These are phyloP conservation scores for Oncorhynchus mykiss DNA, from an alignment of 2,113 vertebrate genomes.

Conservation along the genomic window DNA sequence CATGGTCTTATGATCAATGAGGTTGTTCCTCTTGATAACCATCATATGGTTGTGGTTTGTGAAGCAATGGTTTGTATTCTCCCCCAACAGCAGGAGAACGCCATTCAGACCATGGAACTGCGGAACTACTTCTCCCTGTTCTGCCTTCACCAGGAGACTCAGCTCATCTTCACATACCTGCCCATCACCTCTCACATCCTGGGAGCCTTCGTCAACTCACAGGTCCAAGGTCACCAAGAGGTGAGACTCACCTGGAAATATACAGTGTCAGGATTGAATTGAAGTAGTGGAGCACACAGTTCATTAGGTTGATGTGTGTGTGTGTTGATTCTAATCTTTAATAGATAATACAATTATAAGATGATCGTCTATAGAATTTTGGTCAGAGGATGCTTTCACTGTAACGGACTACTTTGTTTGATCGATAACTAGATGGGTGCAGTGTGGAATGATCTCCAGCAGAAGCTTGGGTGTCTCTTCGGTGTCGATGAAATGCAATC, in stretches of 20 bases:
- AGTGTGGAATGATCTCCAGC: slow-evolving; percentile 92
- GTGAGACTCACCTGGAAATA: slow-evolving; percentile 62
- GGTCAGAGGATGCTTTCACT: neutral
- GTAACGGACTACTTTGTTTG: neutral
- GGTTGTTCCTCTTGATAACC: too few relatives aligned
- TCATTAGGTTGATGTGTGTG: neutral
- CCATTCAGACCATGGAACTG: slow-evolving; percentile 94
- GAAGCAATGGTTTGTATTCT: neutral
- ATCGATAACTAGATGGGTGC: slow-evolving; percentile 85
- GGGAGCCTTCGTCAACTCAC: slow-evolving; percentile 91
- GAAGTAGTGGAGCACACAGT: neutral
- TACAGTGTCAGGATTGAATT: neutral
- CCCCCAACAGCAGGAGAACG: slow-evolving; percentile 86
- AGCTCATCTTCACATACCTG: slow-evolving; percentile 93
- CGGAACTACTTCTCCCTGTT: slow-evolving; percentile 94
- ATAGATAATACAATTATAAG: too few relatives aligned
- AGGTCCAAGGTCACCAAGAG: slow-evolving; percentile 96
- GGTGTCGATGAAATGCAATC: slow-evolving; percentile 68
- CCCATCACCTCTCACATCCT: slow-evolving; percentile 92
- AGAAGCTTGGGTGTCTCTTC: slow-evolving; percentile 89
- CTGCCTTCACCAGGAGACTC: slow-evolving; percentile 95
- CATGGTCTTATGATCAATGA: neutral
- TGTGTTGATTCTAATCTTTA: neutral
- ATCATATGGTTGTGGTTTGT: slow-evolving; percentile 3
- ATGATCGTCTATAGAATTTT: too few relatives aligned